These are phyloP conservation scores for Drosophila trapezifrons DNA, from an alignment of 1,140 invertebrate species.

Conservation along the genomic window DNA sequence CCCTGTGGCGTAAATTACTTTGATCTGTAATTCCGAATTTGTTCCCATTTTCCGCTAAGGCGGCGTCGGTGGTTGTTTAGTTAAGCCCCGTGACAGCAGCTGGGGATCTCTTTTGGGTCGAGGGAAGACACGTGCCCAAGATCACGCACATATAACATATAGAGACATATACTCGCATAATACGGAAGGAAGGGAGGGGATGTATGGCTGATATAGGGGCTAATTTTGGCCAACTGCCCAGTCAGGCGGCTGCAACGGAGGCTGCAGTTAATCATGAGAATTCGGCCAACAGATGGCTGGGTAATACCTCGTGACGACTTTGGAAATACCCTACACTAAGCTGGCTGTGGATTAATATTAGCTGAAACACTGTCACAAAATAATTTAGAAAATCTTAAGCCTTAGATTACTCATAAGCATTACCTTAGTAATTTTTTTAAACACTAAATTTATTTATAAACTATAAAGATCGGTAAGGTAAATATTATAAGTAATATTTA, in stretches of 20 bases:
- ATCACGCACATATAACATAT: constrained; percentile 30
- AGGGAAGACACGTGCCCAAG: constrained; percentile 38
- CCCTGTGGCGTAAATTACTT: constrained; percentile 28
- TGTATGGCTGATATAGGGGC: constrained; percentile 13
- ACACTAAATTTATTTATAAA: no score
- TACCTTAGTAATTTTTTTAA: neutral
- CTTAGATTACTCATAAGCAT: neutral
- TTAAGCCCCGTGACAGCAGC: constrained; percentile 43
- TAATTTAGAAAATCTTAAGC: neutral
- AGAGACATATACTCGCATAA: neutral
- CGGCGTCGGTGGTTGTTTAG: constrained; percentile 32
- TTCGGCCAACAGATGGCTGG: constrained; percentile 22
- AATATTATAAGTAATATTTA: no score
- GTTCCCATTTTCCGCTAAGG: constrained; percentile 6
- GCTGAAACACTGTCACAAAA: neutral
- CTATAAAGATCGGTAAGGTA: no score
- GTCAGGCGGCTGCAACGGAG: constrained; percentile 28
- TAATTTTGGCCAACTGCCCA: constrained; percentile 53
- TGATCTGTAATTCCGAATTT: constrained; percentile 49
- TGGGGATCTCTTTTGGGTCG: constrained; percentile 20
- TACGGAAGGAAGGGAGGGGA: neutral
- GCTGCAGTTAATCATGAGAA: constrained; percentile 10
- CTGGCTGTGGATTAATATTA: neutral
- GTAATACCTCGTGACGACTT: neutral
- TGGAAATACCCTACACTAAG: constrained; percentile 16